Percentiles rank a stretch among this genome's conserved stretches.
phyloP scores from a whole-genome alignment of 2,797 vertebrate genomes.

The Dromococcyx pavoninus region DNA sequence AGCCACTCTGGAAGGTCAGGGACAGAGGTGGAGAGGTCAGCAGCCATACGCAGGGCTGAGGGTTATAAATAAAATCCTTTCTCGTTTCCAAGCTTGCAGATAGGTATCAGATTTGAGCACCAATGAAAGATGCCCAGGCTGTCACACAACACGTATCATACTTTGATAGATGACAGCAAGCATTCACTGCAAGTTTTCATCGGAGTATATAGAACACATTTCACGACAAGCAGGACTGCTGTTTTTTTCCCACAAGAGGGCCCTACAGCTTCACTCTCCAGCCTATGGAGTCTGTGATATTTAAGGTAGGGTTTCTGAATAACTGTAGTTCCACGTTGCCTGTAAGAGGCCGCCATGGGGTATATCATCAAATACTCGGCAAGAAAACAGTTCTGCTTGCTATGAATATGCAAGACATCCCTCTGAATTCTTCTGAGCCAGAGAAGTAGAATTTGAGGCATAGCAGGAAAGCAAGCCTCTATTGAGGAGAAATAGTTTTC shows the following conservation, averaged over 20 bases:
- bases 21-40: neutral
- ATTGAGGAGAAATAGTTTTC: neutral
- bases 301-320: accelerated
- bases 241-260: constrained; percentile 41
- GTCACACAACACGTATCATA: accelerated
- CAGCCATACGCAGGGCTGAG: neutral
- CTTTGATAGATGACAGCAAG: accelerated
- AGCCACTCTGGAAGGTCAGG: neutral
- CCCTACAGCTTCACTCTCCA: neutral
- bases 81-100: neutral
- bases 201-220: accelerated
- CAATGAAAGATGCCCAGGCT: accelerated
- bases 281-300: accelerated
- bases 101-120: neutral
- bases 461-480: neutral
- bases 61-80: neutral
- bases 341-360: neutral
- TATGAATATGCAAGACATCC: neutral
- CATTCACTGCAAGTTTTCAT: accelerated
- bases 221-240: neutral
- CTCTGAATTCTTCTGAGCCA: neutral
- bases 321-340: neutral
- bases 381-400: neutral
- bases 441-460: neutral
- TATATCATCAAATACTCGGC: neutral